Base-by-base conservation (phyloP, 2,797 vertebrate species). In the Cottoperca gobio region DNA sequence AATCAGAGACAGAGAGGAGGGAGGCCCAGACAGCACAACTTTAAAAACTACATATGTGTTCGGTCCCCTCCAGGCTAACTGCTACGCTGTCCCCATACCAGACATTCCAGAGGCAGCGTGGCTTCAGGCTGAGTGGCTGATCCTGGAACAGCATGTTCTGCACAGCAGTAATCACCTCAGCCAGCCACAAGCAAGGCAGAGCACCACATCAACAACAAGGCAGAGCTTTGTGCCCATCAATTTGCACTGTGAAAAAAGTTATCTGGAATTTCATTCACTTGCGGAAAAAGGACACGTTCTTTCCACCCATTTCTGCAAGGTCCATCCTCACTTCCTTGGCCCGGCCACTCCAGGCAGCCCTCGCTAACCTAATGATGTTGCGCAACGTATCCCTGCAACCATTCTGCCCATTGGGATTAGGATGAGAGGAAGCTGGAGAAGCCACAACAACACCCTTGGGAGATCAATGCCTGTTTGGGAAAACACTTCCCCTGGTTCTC, bases 21-120 rank as follows among this genome's bases (percentile, higher is more conserved):
- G 46, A 67, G 61, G 59, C 37, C 63, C 54, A 66, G 74, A 50
- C 60, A 79, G 59, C 58, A 55, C 8, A 2, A 81, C 66, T 86
- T 79, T 39, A 53, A 77, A 83, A 86, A 78, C 81, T 78, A 76
- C 12, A 48, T 55, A 73, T 86, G 82, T 75, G 85, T 82, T 86
- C 9, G 24, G 84, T 77, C 72, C 70, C 78, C 84, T 83, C 68
- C 26, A 86, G 89, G 86, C 87, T 69, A 66, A 70, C 73, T 87
- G 81, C 86, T 76, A 81, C 66, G 31, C 87, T 84, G 86, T 90
- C 78, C 89, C 88, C 91, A 95, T 93, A 92, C 93, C 91, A 94
- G 93, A 95, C 93, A 95, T 94, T 94, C 92, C 93, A 92, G 81
- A 94, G 91, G 89, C 90, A 91, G 88, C 83, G 62, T 69, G 88